A percentile compares a stretch with the other conserved stretches of the same genome.
Conservation (phyloP, 2,888 invertebrate genomes). For the Hyles lineata region DNA sequence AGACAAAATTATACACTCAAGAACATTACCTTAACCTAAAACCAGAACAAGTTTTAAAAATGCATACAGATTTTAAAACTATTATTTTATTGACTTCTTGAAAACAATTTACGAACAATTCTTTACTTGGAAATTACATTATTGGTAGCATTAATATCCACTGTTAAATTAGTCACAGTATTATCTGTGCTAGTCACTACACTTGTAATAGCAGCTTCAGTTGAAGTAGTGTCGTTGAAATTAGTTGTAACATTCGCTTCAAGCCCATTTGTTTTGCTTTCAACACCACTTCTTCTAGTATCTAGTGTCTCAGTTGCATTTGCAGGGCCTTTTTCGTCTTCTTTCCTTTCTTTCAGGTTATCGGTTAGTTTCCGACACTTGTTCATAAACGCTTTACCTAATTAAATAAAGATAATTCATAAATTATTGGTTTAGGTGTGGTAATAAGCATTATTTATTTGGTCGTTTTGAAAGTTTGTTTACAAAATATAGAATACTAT, state of each 20-base stretch:
- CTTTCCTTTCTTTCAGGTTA: constrained; percentile 13
- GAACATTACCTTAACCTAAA: too few relatives aligned
- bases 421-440: not conserved
- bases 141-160: constrained; percentile 13
- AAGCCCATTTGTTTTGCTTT: not conserved
- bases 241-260: constrained; percentile 16
- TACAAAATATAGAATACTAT: too few relatives aligned
- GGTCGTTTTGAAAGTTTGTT: too few relatives aligned
- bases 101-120: not conserved
- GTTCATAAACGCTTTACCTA: constrained; percentile 14
- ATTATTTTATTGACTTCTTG: not conserved
- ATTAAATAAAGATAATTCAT: not conserved
- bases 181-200: constrained; percentile 5
- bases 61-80: too few relatives aligned
- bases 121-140: constrained; percentile 9
- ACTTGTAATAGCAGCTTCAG: constrained; percentile 24
- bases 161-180: constrained; percentile 19
- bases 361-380: constrained; percentile 23
- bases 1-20: too few relatives aligned
- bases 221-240: not conserved
- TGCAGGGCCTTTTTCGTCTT: not conserved
- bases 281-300: constrained; percentile 32
- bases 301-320: constrained; percentile 4
- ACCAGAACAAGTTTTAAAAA: too few relatives aligned
- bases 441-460: not conserved